phyloP scores from a whole-genome alignment of 2,113 vertebrate species.

The Emydura subglobosa region DNA sequence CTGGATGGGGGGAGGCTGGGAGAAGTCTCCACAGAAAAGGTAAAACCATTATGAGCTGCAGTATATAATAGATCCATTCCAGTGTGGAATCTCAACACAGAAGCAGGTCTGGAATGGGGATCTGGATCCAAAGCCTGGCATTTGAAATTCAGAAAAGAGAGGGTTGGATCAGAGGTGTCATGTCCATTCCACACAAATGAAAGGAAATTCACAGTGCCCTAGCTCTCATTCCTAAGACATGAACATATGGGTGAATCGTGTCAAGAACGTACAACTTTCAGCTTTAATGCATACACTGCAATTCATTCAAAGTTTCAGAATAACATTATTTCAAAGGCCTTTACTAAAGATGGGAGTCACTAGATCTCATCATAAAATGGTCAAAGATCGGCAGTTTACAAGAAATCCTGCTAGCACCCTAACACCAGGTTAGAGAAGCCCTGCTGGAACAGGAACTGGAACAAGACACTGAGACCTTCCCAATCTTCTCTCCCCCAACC shows the following conservation, averaged over 20 bases:
- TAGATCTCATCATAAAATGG: neutral
- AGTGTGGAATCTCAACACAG: neutral
- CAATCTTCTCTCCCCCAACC: neutral
- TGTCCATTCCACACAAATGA: neutral
- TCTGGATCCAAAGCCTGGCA: neutral
- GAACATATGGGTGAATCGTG: slow-evolving; percentile 3
- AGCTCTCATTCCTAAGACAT: neutral
- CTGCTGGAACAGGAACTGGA: neutral
- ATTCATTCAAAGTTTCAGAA: neutral
- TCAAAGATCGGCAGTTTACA: neutral
- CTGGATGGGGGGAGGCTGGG: neutral
- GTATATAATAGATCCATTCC: neutral
- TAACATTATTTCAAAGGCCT: neutral
- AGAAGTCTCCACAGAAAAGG: neutral
- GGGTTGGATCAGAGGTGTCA: neutral
- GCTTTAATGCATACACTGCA: slow-evolving; percentile 8
- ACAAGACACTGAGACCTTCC: neutral
- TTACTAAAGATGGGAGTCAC: neutral
- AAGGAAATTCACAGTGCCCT: neutral
- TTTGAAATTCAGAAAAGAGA: neutral
- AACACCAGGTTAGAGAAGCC: neutral
- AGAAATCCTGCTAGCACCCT: fast-evolving
- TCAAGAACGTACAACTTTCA: slow-evolving; percentile 31
- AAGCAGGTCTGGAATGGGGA: neutral
- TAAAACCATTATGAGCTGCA: neutral